A percentile compares a stretch with the other conserved stretches of the same genome.
phyloP scores from a whole-genome alignment of 1,140 invertebrate genomes.

The Luehdorfia chinensis region DNA sequence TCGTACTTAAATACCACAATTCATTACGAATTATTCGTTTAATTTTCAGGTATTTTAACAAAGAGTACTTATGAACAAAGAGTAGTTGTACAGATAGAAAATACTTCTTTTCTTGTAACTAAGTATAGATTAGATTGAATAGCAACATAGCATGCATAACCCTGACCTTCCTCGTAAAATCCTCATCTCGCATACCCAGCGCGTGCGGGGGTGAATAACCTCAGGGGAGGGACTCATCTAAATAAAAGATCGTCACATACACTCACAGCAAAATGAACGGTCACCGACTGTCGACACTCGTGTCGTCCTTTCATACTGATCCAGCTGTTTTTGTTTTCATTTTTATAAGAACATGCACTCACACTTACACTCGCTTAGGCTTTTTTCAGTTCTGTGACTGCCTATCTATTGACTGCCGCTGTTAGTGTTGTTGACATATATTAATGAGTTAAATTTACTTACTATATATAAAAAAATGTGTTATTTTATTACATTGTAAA shows the following conservation, averaged over 20 bases:
- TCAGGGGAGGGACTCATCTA: conserved; percentile 58
- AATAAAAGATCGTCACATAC: conserved; percentile 65
- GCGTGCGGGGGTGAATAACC: conserved; percentile 58
- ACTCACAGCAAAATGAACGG: conserved; percentile 34
- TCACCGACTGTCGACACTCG: conserved; percentile 34
- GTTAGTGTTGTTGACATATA: neutral
- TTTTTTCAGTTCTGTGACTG: too few species aligned
- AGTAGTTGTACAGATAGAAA: too few species aligned
- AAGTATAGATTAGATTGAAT: too few species aligned
- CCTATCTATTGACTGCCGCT: neutral
- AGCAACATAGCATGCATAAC: conserved; percentile 27
- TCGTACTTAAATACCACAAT: too few species aligned
- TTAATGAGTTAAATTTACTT: too few species aligned
- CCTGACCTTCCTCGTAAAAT: conserved; percentile 59
- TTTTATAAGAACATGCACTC: conserved; percentile 12
- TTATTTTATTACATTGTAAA: too few species aligned
- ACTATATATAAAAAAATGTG: too few species aligned
- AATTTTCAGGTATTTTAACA: too few species aligned
- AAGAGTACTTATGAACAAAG: too few species aligned
- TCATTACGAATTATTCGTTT: too few species aligned
- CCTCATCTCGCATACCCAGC: conserved; percentile 29
- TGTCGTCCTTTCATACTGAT: conserved; percentile 36
- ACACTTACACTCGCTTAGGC: conserved; percentile 15
- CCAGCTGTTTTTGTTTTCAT: conserved; percentile 30
- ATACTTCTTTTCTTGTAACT: too few species aligned